phyloP scores from a whole-genome alignment of 2,888 invertebrate genomes.

The Volucella zonaria region DNA sequence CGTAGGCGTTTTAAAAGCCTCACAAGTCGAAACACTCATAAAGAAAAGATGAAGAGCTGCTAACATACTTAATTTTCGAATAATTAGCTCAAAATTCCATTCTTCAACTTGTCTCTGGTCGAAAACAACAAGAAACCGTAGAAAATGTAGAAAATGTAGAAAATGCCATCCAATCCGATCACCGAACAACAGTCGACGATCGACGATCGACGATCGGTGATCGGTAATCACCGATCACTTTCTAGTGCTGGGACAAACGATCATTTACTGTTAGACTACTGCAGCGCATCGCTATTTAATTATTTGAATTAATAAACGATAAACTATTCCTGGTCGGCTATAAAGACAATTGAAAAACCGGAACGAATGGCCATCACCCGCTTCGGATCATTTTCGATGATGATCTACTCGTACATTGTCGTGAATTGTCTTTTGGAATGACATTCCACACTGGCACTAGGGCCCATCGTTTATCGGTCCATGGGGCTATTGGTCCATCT shows the following conservation, averaged over 20 bases:
- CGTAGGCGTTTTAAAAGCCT: constrained; percentile 23
- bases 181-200: not conserved
- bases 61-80: constrained; percentile 42
- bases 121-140: not conserved
- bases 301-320: constrained; percentile 72
- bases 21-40: constrained; percentile 34
- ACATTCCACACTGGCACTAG: constrained; percentile 53
- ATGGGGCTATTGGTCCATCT: constrained; percentile 4
- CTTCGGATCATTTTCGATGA: constrained; percentile 26
- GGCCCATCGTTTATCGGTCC: not conserved
- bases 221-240: constrained; percentile 11
- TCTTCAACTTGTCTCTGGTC: not conserved
- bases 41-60: constrained; percentile 39
- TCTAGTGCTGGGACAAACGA: constrained; percentile 26
- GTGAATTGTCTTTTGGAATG: constrained; percentile 36
- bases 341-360: constrained; percentile 72
- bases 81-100: constrained; percentile 38
- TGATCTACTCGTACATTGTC: constrained; percentile 59
- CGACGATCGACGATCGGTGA: no score
- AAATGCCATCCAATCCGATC: not conserved
- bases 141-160: no score
- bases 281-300: constrained; percentile 62
- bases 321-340: constrained; percentile 59
- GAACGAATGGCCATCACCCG: constrained; percentile 67
- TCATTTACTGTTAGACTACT: constrained; percentile 63